Base-by-base conservation (phyloP, 2,113 vertebrate species). In the Hippocampus zosterae region DNA sequence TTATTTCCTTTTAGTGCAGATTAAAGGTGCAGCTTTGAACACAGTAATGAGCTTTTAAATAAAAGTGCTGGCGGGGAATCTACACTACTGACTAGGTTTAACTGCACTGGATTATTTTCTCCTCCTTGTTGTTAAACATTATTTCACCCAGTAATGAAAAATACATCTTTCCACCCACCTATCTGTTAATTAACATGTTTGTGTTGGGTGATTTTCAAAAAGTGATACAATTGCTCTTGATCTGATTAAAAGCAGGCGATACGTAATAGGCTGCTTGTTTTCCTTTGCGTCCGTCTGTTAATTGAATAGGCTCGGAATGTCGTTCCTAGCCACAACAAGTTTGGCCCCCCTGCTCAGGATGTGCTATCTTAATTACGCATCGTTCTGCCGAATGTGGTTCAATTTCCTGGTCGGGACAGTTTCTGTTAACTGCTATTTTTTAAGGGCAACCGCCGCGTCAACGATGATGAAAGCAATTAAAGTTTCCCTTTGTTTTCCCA, bases 401-500 rank as follows among this genome's bases (percentile, higher is more conserved):
- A 93, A 93, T 95, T 92, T 95, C 91, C 88, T 91, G 88, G 84
- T 87, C 87, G 91, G 95, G 92, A 93, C 88, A 90, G 91, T 93
- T 94, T 84, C 91, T 95, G 92, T 94, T 93, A 93, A 94, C 93
- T 93, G 92, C 92, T 95, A 95, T 95, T 93, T 92, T 46, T 84
- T 95, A 91, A 92, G 89, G 93, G 92, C 93, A 94, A 91, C 88
- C 92, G 90, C 81, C 92, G 95, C 92, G 93, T 95, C 94, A 96
- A 96, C 94, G 91, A 93, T 95, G 95, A 98, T 98, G 95, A 96
- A 95, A 95, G 94, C 95, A 98, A 96, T 98, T 98, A 96, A 95
- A 96, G 93, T 92, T 95, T 95, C 90, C 92, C 91, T 94, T 96
- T 98, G 95, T 96, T 98, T 97, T 93, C 88, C 88, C 85, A 93